Evolutionary conservation across 2,888 invertebrate genomes (phyloP).

Genomic region (Therioaphis trifolii): DNA sequence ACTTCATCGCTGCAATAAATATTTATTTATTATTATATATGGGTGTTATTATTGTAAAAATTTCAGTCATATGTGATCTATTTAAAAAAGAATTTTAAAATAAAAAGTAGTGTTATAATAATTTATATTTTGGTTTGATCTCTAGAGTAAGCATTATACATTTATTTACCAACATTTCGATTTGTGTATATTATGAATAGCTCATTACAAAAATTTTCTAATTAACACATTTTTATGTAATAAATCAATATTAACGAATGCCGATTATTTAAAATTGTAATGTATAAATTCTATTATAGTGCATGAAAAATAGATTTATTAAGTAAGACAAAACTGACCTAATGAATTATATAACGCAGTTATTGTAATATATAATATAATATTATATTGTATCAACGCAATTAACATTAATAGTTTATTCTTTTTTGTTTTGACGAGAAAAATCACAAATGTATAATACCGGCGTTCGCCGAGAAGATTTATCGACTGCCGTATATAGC

Average conservation of each 20-base stretch:
- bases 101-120: neutral
- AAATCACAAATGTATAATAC: neutral
- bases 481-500: slow-evolving; percentile 29
- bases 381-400: no score
- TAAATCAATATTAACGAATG: slow-evolving; percentile 23
- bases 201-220: neutral
- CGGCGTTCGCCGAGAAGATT: slow-evolving; percentile 31
- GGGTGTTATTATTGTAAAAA: neutral
- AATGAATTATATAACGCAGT: no score
- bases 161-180: neutral
- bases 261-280: neutral
- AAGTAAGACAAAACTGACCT: neutral
- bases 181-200: neutral
- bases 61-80: neutral
- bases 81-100: neutral
- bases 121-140: slow-evolving; percentile 12
- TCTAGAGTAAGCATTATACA: neutral
- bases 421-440: slow-evolving; percentile 17
- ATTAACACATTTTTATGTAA: neutral
- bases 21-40: neutral
- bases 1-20: neutral
- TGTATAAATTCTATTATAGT: neutral
- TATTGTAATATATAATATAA: no score
- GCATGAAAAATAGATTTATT: neutral
- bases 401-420: no score